Percentiles rank a stretch among this genome's conserved stretches.
Evolutionary conservation across 92 coral and sea anemone genomes (phyloP).

Genomic region (Palythoa grandiflora): DNA sequence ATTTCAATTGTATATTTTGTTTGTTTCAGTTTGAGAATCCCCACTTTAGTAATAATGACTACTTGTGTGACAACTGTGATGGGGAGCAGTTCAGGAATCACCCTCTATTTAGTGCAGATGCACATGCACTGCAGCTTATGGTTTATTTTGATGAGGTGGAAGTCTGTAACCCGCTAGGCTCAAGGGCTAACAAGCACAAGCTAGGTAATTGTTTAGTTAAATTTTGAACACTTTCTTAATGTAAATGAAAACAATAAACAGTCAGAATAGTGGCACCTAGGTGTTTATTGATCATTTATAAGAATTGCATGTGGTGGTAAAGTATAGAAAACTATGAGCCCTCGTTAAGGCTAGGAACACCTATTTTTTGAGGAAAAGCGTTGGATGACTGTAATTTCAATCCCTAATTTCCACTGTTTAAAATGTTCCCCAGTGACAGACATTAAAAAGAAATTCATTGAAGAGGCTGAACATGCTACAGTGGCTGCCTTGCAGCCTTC

Average conservation of each 20-base stretch:
- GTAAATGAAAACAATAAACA: constrained; percentile 11
- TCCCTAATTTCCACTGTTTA: too few species aligned
- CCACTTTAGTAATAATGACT: constrained; percentile 7
- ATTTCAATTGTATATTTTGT: constrained; percentile 3
- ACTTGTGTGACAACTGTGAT: neutral
- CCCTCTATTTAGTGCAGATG: neutral
- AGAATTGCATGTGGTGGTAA: too few species aligned
- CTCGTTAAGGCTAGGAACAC: too few species aligned
- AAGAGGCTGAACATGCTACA: too few species aligned
- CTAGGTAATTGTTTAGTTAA: constrained; percentile 11
- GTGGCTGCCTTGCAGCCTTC: too few species aligned
- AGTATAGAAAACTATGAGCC: too few species aligned
- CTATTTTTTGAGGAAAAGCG: too few species aligned
- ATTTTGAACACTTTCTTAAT: constrained; percentile 2
- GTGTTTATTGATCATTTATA: too few species aligned
- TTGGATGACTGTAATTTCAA: too few species aligned
- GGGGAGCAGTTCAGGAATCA: neutral
- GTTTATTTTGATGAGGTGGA: neutral
- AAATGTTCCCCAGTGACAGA: too few species aligned
- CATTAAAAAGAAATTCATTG: too few species aligned
- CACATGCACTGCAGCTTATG: neutral
- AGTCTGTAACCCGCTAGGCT: neutral
- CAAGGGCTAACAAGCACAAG: neutral
- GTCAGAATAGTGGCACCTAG: constrained; percentile 3
- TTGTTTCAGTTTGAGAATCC: constrained; percentile 12